Conservation (phyloP, 2,113 vertebrate species). For the Pterocles burchelli region DNA sequence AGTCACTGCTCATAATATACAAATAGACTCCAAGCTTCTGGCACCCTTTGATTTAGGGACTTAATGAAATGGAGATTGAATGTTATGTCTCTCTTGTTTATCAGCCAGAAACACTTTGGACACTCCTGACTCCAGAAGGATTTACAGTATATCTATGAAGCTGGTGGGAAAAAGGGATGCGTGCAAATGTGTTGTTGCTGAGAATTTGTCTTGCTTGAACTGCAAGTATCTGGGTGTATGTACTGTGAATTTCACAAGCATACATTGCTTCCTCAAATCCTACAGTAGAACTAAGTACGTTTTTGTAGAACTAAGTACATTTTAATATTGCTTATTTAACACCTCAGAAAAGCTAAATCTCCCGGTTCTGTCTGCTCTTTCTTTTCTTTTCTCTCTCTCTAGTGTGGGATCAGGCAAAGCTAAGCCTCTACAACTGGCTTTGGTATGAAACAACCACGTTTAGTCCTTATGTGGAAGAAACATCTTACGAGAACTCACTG, state of each 20-base stretch:
- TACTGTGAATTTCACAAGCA: not conserved
- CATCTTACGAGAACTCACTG: constrained; percentile 95
- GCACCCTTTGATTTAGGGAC: not conserved
- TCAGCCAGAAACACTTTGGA: not conserved
- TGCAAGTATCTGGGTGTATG: not conserved
- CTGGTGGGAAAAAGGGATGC: not conserved
- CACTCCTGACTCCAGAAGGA: not conserved
- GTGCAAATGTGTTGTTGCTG: not conserved
- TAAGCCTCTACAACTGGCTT: constrained; percentile 95
- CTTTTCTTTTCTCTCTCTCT: not conserved
- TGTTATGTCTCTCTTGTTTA: not conserved
- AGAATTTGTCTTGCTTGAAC: not conserved
- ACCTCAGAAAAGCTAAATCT: not conserved
- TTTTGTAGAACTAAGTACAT: not conserved
- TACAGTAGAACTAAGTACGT: not conserved
- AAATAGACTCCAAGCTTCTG: not conserved
- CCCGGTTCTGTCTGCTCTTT: not conserved
- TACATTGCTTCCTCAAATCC: not conserved
- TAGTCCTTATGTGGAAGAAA: constrained; percentile 91
- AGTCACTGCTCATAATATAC: not conserved
- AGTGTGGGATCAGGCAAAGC: constrained; percentile 98
- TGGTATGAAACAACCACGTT: constrained; percentile 98
- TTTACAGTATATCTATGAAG: not conserved
- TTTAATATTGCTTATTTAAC: not conserved
- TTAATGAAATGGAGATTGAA: not conserved